Evolutionary conservation across 2,113 vertebrate species (phyloP), one percentile per base, ranked within the genome.

Genomic region (Regulus satrapa): DNA sequence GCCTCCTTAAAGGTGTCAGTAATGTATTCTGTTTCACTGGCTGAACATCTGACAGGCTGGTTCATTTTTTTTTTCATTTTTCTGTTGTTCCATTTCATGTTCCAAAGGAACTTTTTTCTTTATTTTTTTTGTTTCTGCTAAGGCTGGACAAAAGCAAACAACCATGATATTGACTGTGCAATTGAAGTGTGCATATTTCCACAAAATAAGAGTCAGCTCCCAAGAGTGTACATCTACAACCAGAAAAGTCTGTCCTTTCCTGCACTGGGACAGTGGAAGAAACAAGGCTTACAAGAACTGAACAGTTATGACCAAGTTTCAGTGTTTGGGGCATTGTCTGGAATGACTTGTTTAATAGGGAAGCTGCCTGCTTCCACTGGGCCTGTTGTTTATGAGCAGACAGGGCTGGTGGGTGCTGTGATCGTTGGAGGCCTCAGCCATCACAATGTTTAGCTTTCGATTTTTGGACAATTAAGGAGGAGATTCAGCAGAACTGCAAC

Each of bases 51-150:
- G 26, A 21, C 20, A 55, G 34, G 6, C n/a, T 76, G 9, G 88
- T 85, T 34, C 3, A 18, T 71, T 94, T 78, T 94, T 81, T 56
- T 73, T 90, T 85, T 34, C 3, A 18, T 71, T 94, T 78, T 94
- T 81, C 61, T 73, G 14, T 72, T 58, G 18, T 41, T 88, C 15
- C 23, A 59, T 58, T 73, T 92, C 24, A n/a, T 14, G 1, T 38
- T 58, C 21, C 20, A 20, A 32, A 49, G 12, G 25, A 82, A 29
- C 13, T 38, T 55, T 68, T 84, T 31, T 54, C n/a, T n/a, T n/a
- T n/a, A n/a, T n/a, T 82, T 67, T 24, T 19, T 92, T 88, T 66
- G 29, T 51, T 88, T 40, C 66, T 83, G 34, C 24, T n/a, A n/a
- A n/a, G n/a, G n/a, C n/a, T n/a, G n/a, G n/a, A n/a, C n/a, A n/a